phyloP scores from a whole-genome alignment of 2,113 vertebrate genomes.

The Pseudolaguvia tuberculata region DNA sequence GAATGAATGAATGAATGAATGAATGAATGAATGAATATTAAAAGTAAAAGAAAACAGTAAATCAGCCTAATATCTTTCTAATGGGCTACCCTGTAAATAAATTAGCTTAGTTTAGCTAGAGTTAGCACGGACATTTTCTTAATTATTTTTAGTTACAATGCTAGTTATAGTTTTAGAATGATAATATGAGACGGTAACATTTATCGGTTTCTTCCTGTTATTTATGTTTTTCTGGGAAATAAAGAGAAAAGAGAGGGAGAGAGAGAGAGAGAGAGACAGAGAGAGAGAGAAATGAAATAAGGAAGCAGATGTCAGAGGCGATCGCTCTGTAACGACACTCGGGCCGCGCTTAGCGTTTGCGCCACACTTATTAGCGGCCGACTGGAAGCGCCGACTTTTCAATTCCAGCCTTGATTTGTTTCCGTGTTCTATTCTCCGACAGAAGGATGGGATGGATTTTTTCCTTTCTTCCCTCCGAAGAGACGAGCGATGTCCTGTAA shows the following conservation, averaged over 20 bases:
- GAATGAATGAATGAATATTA: too few species aligned
- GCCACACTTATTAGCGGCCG: neutral
- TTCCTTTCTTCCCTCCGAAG: slow-evolving; percentile 60
- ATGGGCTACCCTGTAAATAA: too few species aligned
- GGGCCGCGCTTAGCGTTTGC: neutral
- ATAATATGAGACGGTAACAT: too few species aligned
- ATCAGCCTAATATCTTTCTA: too few species aligned
- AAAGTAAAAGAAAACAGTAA: too few species aligned
- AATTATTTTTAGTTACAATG: too few species aligned
- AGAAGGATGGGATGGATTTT: slow-evolving; percentile 95
- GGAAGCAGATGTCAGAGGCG: slow-evolving; percentile 21
- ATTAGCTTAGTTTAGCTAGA: too few species aligned
- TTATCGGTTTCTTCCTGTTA: neutral
- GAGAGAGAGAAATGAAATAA: slow-evolving; percentile 14
- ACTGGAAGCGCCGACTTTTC: slow-evolving; percentile 93
- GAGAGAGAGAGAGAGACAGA: too few species aligned
- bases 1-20: too few species aligned
- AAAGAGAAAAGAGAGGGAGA: neutral
- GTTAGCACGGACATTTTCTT: too few species aligned
- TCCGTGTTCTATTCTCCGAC: slow-evolving; percentile 90
- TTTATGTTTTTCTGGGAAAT: too few species aligned
- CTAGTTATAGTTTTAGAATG: too few species aligned
- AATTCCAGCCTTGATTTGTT: slow-evolving; percentile 99
- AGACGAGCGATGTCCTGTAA: slow-evolving; percentile 85
- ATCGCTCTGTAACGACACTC: neutral